Evolutionary conservation across 1,140 invertebrate species (phyloP).

Genomic region (Drosophila subpulchrella): DNA sequence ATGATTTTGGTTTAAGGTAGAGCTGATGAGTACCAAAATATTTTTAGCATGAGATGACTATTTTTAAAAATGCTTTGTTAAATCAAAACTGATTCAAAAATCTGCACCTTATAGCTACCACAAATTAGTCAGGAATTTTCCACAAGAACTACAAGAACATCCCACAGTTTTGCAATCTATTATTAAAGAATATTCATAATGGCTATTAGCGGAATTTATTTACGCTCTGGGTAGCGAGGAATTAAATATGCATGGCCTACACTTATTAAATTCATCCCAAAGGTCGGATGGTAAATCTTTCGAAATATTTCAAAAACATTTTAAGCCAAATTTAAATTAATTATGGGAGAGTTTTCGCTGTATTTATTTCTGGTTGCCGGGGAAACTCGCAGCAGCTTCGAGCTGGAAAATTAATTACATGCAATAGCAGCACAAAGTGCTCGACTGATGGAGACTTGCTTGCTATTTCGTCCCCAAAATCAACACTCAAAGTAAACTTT

Average conservation of each 20-base stretch:
- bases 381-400: conserved; percentile 21
- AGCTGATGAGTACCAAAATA: too few species aligned
- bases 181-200: conserved; percentile 16
- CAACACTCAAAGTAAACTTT: conserved; percentile 58
- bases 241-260: conserved; percentile 22
- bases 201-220: conserved; percentile 35
- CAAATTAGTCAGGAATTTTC: too few species aligned
- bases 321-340: conserved; percentile 73
- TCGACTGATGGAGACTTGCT: conserved; percentile 24
- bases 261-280: conserved; percentile 16
- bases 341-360: conserved; percentile 29
- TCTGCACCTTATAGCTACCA: too few species aligned
- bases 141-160: not conserved
- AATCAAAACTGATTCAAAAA: too few species aligned
- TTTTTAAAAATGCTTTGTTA: too few species aligned
- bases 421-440: conserved; percentile 56
- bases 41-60: too few species aligned
- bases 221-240: not conserved
- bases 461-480: conserved; percentile 60
- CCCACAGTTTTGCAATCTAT: not conserved
- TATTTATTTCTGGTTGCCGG: conserved; percentile 23
- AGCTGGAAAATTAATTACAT: conserved; percentile 71
- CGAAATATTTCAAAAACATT: conserved; percentile 63
- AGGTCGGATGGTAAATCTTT: conserved; percentile 1
- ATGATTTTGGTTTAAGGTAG: too few species aligned